A percentile compares a stretch with the other conserved stretches of the same genome.
Conservation (phyloP, 2,113 vertebrate genomes). For the Physeter macrocephalus region DNA sequence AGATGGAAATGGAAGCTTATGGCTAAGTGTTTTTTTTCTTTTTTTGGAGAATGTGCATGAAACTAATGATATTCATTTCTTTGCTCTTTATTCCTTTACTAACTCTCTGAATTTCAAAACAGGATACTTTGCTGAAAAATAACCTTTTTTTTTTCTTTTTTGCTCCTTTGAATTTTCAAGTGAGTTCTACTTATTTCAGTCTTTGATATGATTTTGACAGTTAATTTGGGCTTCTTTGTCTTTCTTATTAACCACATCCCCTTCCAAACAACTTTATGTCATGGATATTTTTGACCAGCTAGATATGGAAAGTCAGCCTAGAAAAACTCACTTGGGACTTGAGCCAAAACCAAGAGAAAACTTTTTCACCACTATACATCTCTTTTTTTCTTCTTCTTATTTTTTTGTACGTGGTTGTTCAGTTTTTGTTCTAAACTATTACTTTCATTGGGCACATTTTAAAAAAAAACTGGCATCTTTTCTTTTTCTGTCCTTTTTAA, state of each 20-base stretch:
- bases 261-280: neutral
- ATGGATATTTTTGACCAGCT: neutral
- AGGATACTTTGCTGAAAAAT: slow-evolving; percentile 26
- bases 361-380: neutral
- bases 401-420: neutral
- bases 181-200: neutral
- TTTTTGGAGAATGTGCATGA: neutral
- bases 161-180: neutral
- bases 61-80: neutral
- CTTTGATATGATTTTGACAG: slow-evolving; percentile 17
- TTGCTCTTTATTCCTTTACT: neutral
- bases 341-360: slow-evolving; percentile 32
- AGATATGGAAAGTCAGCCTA: neutral
- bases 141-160: neutral
- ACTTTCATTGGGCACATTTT: neutral
- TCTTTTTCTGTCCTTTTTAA: neutral
- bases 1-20: neutral
- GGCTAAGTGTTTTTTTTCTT: neutral
- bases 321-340: neutral
- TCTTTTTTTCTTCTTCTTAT: neutral
- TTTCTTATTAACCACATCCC: slow-evolving; percentile 15
- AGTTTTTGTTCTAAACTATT: neutral
- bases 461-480: neutral
- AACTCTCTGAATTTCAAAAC: slow-evolving; percentile 27
- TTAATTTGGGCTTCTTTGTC: neutral